phyloP scores from a whole-genome alignment of 2,888 invertebrate genomes.

The Eurytoma californica region DNA sequence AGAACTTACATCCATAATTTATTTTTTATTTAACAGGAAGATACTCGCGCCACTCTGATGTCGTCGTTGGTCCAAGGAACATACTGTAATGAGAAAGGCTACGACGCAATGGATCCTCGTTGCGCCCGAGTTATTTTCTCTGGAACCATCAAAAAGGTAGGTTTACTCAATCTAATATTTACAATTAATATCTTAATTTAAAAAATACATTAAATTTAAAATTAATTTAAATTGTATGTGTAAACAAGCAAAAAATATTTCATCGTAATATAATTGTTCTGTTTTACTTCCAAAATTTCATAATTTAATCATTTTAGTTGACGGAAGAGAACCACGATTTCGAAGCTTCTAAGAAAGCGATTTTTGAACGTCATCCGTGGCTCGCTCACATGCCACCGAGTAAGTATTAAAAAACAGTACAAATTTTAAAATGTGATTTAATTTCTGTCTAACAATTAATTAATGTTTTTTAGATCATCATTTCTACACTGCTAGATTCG shows the following conservation, averaged over 20 bases:
- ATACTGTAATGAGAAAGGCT: constrained; percentile 79
- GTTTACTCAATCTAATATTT: constrained; percentile 28
- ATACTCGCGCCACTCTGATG: constrained; percentile 80
- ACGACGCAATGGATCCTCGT: constrained; percentile 84
- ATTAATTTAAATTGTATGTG: too few species aligned
- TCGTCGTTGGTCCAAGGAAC: constrained; percentile 81
- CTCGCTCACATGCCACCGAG: constrained; percentile 80
- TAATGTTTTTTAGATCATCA: constrained; percentile 80
- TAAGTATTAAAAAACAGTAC: background rate
- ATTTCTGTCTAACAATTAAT: background rate
- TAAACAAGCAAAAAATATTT: too few species aligned
- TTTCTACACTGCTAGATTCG: constrained; percentile 85
- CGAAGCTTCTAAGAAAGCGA: constrained; percentile 76
- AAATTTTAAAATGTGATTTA: background rate
- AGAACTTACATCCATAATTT: background rate
- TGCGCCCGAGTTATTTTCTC: constrained; percentile 83
- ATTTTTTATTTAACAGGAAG: constrained; percentile 73
- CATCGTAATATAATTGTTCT: too few species aligned
- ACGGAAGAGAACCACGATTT: constrained; percentile 76
- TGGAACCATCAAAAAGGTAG: constrained; percentile 81
- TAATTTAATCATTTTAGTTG: background rate
- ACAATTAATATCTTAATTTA: too few species aligned
- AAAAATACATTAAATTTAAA: too few species aligned
- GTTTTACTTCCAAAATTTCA: too few species aligned
- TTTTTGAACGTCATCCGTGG: constrained; percentile 82